Base-by-base conservation (phyloP, 2,888 invertebrate genomes). In the Rotaria magnacalcarata region DNA sequence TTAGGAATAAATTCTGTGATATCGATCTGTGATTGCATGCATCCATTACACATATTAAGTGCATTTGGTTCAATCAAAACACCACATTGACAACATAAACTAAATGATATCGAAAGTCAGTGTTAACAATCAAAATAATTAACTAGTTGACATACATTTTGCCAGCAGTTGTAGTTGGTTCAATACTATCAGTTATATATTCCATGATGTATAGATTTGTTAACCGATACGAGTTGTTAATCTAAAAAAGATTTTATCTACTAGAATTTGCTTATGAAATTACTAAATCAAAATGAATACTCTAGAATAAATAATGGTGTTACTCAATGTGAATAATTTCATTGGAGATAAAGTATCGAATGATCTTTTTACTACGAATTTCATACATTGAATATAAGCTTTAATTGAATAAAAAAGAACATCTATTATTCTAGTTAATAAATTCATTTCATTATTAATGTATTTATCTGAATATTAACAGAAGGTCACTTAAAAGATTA, bases 1-100 rank as follows among this genome's bases (percentile, higher is more conserved):
- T 98, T 98, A 0, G 96, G 96, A 90, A 99, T 97, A 52, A 95
- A 95, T 90, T 96, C 96, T 2, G 97, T 96, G 87, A 99, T 97
- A 90, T 99, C 98, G 7, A 97, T 94, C 89, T 95, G 94, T 56
- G 95, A 94, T 75, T 97, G 93, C 60, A 99, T 91, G 91, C 99
- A 99, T 11, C 80, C 95, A 1, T 96, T 95, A 91, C 99, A 99
- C 96, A 96, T 97, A 91, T 97, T 98, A 0, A 96, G 94, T 4
- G 96, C 95, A 92, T 99, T 99, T 54, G 98, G 95, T 89, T 95
- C 95, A 87, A 99, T 99, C 41, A 93, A 92, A 24, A 94, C 93
- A 21, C 96, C 97, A 92, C 99, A 99, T 91, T 96, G 94, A 90
- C 98, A 99, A 90, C 98, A 99, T 89, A 95, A 93, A 86, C 88